Evolutionary conservation across 2,888 invertebrate species (phyloP), one percentile per base, ranked within the genome.

Genomic region (Phoronis australis): DNA sequence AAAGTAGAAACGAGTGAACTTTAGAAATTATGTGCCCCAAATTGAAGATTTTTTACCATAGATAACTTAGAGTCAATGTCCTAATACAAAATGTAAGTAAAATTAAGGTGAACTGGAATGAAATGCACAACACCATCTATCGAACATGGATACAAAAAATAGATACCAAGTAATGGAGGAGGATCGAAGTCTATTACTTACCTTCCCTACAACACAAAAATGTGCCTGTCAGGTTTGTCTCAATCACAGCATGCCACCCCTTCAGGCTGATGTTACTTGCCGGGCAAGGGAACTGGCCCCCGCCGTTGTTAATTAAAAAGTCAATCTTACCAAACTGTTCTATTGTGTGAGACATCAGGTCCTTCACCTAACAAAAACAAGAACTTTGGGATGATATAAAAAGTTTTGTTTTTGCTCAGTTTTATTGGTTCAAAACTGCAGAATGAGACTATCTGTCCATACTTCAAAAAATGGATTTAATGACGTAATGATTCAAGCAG

Each of bases 231-330:
- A 80, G 65, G 59, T 80, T 80, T 9, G 80, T 80, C 43, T 80
- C 80, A 39, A 80, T 67, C 2, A 80, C 80, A 52, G 80, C 80
- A 63, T 79, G 75, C 80, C 80, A 80, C 20, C 80, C 80, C 48
- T 75, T 80, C 35, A 74, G 56, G 4, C 65, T 60, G 45, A 80
- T 75, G 38, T 72, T 66, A 5, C 69, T 69, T 2, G 75, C 75
- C 15, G 69, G 62, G 27, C 73, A 69, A 5, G 74, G 65, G 61
- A 80, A 81, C 64, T 80, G 80, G 9, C 80, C 80, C 2, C 80
- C 80, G 18, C 79, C 80, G 68, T 81, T 81, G 59, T 80, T 80
- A 1, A 81, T 75, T 38, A 80, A 59, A 59, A 71, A 80, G 59
- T 80, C 79, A 20, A 80, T 54, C 51, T 68, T 70, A 1, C 80